Percentiles rank a stretch among this genome's conserved stretches.
phyloP scores from a whole-genome alignment of 1,140 invertebrate species.

The Octopus sinensis region DNA sequence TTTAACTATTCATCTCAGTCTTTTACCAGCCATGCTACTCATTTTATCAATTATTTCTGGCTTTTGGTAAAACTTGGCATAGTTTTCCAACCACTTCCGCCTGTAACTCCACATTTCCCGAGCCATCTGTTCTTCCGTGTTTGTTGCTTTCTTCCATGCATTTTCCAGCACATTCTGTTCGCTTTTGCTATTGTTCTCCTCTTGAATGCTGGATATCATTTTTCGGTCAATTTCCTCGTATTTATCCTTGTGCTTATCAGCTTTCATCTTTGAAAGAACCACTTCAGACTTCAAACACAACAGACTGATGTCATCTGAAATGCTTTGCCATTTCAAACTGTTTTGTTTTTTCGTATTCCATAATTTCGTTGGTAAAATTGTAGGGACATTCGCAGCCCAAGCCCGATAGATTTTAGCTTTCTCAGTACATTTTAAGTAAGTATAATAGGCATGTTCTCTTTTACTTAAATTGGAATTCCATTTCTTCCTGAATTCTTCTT shows the following conservation, averaged over 20 bases:
- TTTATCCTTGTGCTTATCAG: not conserved
- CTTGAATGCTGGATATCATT: not conserved
- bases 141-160: not conserved
- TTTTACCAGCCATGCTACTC: no score
- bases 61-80: slow-evolving; percentile 9
- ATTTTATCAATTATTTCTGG: not conserved
- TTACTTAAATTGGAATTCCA: not conserved
- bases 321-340: not conserved
- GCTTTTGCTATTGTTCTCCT: not conserved
- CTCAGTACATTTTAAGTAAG: not conserved
- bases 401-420: not conserved
- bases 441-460: not conserved
- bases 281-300: slow-evolving; percentile 3
- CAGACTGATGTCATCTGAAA: not conserved
- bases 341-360: not conserved
- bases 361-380: not conserved
- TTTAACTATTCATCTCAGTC: no score
- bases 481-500: not conserved
- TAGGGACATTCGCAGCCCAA: not conserved
- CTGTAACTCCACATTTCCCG: not conserved
- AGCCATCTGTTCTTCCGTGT: not conserved
- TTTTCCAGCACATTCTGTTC: not conserved
- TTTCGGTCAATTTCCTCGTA: slow-evolving; percentile 5
- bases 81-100: not conserved
- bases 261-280: not conserved